Evolutionary conservation across 2,113 vertebrate species (phyloP).

Genomic region (Scophthalmus maximus): DNA sequence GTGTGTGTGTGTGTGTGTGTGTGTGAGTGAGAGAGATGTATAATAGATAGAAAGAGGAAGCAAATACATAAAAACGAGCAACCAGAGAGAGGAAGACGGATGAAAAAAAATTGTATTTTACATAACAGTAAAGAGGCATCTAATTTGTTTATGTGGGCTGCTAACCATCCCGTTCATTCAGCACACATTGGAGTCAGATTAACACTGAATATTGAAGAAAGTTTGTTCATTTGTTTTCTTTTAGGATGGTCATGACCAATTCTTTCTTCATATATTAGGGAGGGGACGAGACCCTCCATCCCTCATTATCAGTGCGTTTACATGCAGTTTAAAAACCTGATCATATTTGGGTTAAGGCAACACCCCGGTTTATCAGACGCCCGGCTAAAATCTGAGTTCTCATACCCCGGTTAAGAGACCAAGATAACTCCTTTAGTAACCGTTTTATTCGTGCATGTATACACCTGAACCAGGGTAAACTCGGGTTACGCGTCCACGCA

Average conservation of each 20-base stretch:
- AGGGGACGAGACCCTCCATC: background rate
- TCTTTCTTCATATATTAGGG: background rate
- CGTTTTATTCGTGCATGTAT: too few species aligned
- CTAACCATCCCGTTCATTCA: background rate
- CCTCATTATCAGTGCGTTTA: too few species aligned
- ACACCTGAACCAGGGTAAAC: too few species aligned
- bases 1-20: background rate
- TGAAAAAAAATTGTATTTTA: slow-evolving; percentile 3
- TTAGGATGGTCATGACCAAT: background rate
- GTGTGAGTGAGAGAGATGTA: background rate
- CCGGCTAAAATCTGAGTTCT: too few species aligned
- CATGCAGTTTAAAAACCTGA: too few species aligned
- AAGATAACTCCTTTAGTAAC: too few species aligned
- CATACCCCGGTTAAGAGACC: too few species aligned
- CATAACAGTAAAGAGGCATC: background rate
- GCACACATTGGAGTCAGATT: too few species aligned
- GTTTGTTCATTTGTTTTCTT: too few species aligned
- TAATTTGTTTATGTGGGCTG: slow-evolving; percentile 1
- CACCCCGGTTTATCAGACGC: too few species aligned
- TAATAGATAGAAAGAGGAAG: background rate
- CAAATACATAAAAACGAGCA: background rate
- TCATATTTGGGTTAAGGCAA: too few species aligned
- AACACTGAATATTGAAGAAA: background rate
- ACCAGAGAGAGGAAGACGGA: background rate
- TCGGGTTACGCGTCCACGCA: too few species aligned